Conservation (phyloP, 2,113 vertebrate genomes). For the Brevimyrus niger region DNA sequence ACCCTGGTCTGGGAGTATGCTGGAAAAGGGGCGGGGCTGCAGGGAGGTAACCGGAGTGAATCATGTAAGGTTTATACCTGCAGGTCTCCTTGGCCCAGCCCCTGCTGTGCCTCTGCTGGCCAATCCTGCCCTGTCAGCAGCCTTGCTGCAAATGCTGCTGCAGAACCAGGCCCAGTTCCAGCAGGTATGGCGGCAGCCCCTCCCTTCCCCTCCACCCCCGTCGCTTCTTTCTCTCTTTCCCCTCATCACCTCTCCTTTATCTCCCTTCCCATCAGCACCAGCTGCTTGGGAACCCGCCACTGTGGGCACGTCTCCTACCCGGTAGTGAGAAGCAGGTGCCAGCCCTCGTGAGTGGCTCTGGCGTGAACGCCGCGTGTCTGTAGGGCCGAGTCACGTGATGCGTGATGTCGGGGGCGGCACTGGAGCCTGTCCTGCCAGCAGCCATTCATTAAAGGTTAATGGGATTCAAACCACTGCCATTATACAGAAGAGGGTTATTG, state of each 20-base stretch:
- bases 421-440: neutral
- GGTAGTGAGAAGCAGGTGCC: conserved; percentile 57
- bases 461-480: neutral
- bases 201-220: neutral
- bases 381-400: neutral
- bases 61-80: neutral
- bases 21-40: neutral
- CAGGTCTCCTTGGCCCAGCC: conserved; percentile 77
- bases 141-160: conserved; percentile 78
- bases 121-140: conserved; percentile 72
- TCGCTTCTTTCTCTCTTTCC: neutral
- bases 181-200: conserved; percentile 59
- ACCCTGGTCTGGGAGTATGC: neutral
- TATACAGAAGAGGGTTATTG: neutral
- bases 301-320: conserved; percentile 67
- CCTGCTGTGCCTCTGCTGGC: conserved; percentile 68
- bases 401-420: neutral
- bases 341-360: conserved; percentile 58
- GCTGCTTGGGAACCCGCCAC: conserved; percentile 62
- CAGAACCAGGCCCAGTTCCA: conserved; percentile 74
- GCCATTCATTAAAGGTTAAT: neutral
- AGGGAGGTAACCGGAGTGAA: neutral
- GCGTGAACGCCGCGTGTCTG: conserved; percentile 34
- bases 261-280: conserved; percentile 55
- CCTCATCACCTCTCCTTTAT: neutral